Base-by-base conservation (phyloP, 30 jellyfish, hydroid and myxozoan genomes). In the Aurelia coerulea region DNA sequence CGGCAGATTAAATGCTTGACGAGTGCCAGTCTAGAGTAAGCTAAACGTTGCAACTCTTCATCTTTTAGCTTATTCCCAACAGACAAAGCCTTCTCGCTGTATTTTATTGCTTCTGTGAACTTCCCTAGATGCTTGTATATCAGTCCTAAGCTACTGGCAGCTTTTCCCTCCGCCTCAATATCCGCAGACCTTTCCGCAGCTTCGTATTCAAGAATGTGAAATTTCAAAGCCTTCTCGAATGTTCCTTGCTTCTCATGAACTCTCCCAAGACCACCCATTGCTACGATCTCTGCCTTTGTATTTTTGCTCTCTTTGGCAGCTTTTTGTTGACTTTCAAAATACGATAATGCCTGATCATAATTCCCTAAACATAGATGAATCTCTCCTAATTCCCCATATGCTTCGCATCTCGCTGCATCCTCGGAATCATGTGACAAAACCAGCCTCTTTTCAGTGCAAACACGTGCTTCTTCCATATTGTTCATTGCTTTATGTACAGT, bases 371-470 rank as follows among this genome's bases (percentile, higher is more conserved):
- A 34, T 18, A 73, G 53, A 79, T 95, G 99, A 10, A 76, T 66
- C 54, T 74, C 88, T 19, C 97, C 99, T 62, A 95, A 78, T 35
- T 95, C 97, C 34, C 89, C 87, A 64, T 95, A 95, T 5, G 97
- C 97, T 32, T 80, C 97, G 54, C 96, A 86, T 53, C 53, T 69
- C 1, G 77, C 92, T 13, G 83, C 72, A 62, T 71, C 90, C 70
- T 90, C 87, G 41, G 81, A 88, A 34, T 90, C 99, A 52, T 95
- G 92, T 12, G 97, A 62, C 65, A 90, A 81, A 15, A 90, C 92
- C 31, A 95, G 89, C 79, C 99, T 86, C 88, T 95, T 88, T 69
- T 95, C 99, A 1, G 96, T 71, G 65, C 89, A 95, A 54, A 95
- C 93, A 31, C 94, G 88, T 12, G 98, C 98, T 76, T 77, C 97